Percentiles rank a stretch among this genome's conserved stretches.
These are phyloP conservation scores for roundworm (Caenorhabditis elegans) DNA, from an alignment of 1,140 invertebrate genomes.

Conservation along the genomic window DNA sequence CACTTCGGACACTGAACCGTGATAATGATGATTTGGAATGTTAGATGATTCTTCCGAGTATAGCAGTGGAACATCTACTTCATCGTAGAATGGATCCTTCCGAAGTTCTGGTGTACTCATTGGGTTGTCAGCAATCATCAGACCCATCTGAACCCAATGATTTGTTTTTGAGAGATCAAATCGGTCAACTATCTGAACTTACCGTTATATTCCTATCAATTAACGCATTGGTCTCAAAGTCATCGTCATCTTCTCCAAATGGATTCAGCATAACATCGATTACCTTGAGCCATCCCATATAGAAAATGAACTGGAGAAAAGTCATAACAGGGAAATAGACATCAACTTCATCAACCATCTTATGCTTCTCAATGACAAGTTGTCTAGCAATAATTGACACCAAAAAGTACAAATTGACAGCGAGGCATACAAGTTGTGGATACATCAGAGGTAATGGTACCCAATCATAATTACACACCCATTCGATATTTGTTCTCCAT, in stretches of 20 bases:
- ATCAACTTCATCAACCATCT: constrained; percentile 69
- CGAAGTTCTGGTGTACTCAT: constrained; percentile 34
- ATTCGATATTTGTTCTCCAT: constrained; percentile 35
- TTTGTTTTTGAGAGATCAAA: background rate
- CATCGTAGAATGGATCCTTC: constrained; percentile 47
- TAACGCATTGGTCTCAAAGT: constrained; percentile 53
- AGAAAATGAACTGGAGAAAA: constrained; percentile 84
- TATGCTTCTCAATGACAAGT: constrained; percentile 42
- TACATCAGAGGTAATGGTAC: constrained; percentile 63
- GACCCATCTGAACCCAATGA: constrained; percentile 39
- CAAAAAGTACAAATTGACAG: constrained; percentile 62
- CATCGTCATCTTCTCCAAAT: constrained; percentile 81
- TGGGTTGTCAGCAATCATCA: constrained; percentile 43
- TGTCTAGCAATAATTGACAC: constrained; percentile 60
- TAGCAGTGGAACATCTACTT: constrained; percentile 34
- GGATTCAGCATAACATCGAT: constrained; percentile 83
- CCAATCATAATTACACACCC: constrained; percentile 65
- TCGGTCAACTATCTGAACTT: constrained; percentile 1
- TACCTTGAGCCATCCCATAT: constrained; percentile 85
- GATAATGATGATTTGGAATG: constrained; percentile 13
- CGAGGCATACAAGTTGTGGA: constrained; percentile 67
- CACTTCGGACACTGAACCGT: constrained; percentile 15
- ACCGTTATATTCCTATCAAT: constrained; percentile 49
- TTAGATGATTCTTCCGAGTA: constrained; percentile 44
- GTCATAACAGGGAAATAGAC: constrained; percentile 86